phyloP scores from a whole-genome alignment of 1,140 invertebrate species.

The Thereuonema tuberculata region DNA sequence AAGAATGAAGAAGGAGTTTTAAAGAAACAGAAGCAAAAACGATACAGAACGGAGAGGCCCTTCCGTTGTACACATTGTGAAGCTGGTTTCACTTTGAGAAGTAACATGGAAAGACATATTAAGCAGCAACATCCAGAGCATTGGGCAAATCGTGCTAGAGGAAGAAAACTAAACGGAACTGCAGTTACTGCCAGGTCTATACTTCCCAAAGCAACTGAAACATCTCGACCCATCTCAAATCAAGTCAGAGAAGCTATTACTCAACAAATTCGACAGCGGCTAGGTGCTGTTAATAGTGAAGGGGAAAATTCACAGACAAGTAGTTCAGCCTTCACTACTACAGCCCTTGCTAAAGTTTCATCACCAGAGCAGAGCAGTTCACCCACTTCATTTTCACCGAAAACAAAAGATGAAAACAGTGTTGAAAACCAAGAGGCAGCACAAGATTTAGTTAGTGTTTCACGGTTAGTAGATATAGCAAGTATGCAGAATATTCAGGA shows the following conservation, averaged over 20 bases:
- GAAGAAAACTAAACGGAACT: conserved; percentile 14
- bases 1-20: conserved; percentile 33
- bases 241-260: conserved; percentile 12
- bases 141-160: conserved; percentile 36
- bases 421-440: conserved; percentile 15
- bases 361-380: background rate
- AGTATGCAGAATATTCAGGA: conserved; percentile 43
- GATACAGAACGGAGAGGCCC: conserved; percentile 78
- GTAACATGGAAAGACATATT: conserved; percentile 85
- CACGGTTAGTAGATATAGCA: conserved; percentile 60
- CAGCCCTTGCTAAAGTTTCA: no score
- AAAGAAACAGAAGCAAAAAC: conserved; percentile 76
- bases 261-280: conserved; percentile 9
- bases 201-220: background rate
- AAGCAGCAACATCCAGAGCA: conserved; percentile 83
- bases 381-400: background rate
- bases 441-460: conserved; percentile 57
- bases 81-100: conserved; percentile 71
- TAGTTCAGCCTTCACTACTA: background rate
- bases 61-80: conserved; percentile 79
- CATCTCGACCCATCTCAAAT: conserved; percentile 5
- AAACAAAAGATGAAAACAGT: conserved; percentile 12
- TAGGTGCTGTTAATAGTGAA: background rate
- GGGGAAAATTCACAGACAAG: background rate
- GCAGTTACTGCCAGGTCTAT: conserved; percentile 3